These are phyloP conservation scores for Pungitius pungitius DNA, from an alignment of 2,113 vertebrate genomes.

Conservation along the genomic window DNA sequence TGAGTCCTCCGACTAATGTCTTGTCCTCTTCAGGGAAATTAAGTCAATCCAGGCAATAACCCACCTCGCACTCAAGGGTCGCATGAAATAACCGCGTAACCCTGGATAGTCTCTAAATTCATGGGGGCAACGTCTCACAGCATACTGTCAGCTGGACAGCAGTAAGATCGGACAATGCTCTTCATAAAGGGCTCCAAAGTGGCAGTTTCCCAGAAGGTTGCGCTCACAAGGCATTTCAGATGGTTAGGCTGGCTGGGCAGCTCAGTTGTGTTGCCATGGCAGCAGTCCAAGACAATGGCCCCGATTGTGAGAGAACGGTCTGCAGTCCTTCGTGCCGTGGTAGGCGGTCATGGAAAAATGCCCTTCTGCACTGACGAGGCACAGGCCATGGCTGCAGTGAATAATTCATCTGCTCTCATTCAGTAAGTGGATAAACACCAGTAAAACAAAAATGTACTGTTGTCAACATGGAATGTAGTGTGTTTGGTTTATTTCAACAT, in stretches of 20 bases:
- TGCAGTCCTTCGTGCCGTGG: constrained; percentile 33
- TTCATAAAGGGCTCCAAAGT: constrained; percentile 16
- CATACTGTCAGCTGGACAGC: constrained; percentile 9
- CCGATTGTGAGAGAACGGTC: constrained; percentile 26
- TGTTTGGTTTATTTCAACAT: not conserved
- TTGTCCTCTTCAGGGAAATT: constrained; percentile 60
- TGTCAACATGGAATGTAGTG: too few relatives aligned
- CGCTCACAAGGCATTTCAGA: constrained; percentile 16
- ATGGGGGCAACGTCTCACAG: constrained; percentile 11
- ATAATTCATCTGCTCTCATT: constrained; percentile 43
- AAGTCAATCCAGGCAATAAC: constrained; percentile 42
- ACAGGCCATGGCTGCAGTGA: constrained; percentile 26
- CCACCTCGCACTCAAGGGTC: constrained; percentile 23
- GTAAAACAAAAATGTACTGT: constrained; percentile 20
- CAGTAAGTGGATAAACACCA: constrained; percentile 30
- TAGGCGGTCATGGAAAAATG: constrained; percentile 41
- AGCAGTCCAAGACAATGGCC: constrained; percentile 48
- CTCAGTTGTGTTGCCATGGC: constrained; percentile 49
- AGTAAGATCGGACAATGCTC: constrained; percentile 8
- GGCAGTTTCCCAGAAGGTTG: constrained; percentile 19
- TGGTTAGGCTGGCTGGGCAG: constrained; percentile 8
- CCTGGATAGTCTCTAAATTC: constrained; percentile 6
- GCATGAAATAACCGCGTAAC: constrained; percentile 8
- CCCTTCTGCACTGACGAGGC: constrained; percentile 26
- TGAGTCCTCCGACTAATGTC: constrained; percentile 42